Evolutionary conservation across 2,888 invertebrate genomes (phyloP), one percentile per base, ranked within the genome.

Genomic region (Monoplex corrugatus): DNA sequence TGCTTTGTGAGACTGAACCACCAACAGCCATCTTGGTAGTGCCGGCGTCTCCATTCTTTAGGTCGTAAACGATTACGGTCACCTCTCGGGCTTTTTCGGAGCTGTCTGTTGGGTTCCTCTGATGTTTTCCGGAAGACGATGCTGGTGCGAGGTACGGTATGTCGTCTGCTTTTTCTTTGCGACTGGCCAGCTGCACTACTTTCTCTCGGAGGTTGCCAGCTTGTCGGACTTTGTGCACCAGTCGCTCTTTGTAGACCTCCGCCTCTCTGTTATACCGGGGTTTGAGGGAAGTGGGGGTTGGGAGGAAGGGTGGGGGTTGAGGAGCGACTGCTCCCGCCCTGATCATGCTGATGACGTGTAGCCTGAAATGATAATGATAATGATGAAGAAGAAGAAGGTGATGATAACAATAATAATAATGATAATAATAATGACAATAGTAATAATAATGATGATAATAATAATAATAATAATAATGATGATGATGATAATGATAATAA

Each of bases 151-250:
- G 28, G 45, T n/a, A 35, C 16, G n/a, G 3, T 35, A 35, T 38
- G 13, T 45, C 50, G n/a, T 19, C 38, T 5, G 19, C 35, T 38
- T 75, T 82, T 16, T 63, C 83, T n/a, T 44, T 82, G 28, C 63
- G 83, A 0, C 83, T 5, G 44, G 83, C 88, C 88, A 88, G 82
- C 82, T 83, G 82, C 32, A 88, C 88, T 3, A 88, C 83, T 28
- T 44, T 82, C 23, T 88, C 63, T 8, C 88, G 63, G 82, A 88
- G 83, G 40, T 72, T 68, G 40, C n/a, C 83, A 19, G 88, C 35
- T 43, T 38, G 78, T 19, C 88, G 83, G 5, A 16, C 83, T 32
- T 68, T 38, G 19, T 50, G 57, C 43, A 83, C n/a, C 32, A 80
- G 63, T 13, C 43, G n/a, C 10, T 40, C 68, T n/a, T 28, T 45